Evolutionary conservation across 2,113 vertebrate species (phyloP).

Genomic region (Microcebus murinus): DNA sequence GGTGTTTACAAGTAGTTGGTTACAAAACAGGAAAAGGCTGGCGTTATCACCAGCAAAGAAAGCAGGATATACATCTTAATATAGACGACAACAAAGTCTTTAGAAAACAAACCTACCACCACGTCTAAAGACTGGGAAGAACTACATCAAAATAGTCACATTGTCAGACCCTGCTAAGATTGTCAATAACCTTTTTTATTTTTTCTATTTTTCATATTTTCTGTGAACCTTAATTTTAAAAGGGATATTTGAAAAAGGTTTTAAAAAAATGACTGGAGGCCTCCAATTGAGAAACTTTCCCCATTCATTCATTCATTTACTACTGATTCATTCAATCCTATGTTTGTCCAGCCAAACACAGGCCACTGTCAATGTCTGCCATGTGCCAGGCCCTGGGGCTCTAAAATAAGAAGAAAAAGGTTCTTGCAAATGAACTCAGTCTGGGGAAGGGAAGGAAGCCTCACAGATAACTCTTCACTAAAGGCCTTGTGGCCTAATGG

Average conservation of each 20-base stretch:
- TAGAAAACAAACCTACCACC: constrained; percentile 18
- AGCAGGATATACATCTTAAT: constrained; percentile 59
- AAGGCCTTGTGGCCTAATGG: not conserved
- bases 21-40: constrained; percentile 76
- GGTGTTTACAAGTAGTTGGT: constrained; percentile 55
- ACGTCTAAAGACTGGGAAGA: not conserved
- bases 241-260: not conserved
- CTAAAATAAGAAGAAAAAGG: not conserved
- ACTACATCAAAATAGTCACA: not conserved
- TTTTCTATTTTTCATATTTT: constrained; percentile 12
- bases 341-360: not conserved
- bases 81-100: constrained; percentile 33
- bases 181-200: not conserved
- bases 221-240: not conserved
- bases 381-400: not conserved
- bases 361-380: not conserved
- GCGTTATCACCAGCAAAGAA: not conserved
- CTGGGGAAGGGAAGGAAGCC: not conserved
- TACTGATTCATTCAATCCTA: constrained; percentile 50
- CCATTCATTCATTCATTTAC: constrained; percentile 66
- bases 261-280: not conserved
- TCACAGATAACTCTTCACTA: not conserved
- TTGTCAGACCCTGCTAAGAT: not conserved
- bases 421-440: not conserved
- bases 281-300: constrained; percentile 62